These are phyloP conservation scores for Gallinago solitaria DNA, from an alignment of 2,797 vertebrate genomes.

Conservation along the genomic window DNA sequence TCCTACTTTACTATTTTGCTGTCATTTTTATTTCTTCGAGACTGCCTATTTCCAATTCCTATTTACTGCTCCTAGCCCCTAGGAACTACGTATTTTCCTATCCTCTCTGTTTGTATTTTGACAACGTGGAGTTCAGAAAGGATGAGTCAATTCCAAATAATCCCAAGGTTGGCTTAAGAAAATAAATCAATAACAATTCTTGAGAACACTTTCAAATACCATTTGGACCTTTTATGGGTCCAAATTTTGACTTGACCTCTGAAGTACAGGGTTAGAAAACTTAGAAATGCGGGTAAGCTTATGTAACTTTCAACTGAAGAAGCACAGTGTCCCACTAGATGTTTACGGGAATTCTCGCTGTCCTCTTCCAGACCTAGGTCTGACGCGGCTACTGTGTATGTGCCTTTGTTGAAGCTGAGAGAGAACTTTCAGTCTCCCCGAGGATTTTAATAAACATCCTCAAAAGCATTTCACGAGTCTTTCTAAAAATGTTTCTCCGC, in stretches of 20 bases:
- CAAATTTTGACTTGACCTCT: not conserved
- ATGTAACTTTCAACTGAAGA: not conserved
- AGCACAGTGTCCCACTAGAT: not conserved
- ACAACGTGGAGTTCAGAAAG: not conserved
- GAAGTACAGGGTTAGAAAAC: not conserved
- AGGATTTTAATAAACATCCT: not conserved
- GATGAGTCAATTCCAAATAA: not conserved
- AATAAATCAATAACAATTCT: not conserved
- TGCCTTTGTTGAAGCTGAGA: not conserved
- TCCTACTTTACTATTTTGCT: not conserved
- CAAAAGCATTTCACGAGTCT: not conserved
- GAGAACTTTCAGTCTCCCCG: not conserved
- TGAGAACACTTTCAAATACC: not conserved
- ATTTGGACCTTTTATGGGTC: not conserved
- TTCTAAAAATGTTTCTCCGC: not conserved
- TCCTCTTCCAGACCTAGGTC: not conserved
- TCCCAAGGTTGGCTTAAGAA: not conserved
- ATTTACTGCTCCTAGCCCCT: not conserved
- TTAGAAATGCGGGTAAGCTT: not conserved
- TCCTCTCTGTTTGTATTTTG: not conserved
- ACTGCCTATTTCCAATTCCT: not conserved
- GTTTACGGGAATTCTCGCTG: not conserved
- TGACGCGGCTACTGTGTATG: accelerated
- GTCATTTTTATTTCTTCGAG: not conserved
- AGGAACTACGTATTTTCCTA: not conserved